Conservation (phyloP, 92 coral and sea anemone genomes). For the Umimayanthus chanpuru region DNA sequence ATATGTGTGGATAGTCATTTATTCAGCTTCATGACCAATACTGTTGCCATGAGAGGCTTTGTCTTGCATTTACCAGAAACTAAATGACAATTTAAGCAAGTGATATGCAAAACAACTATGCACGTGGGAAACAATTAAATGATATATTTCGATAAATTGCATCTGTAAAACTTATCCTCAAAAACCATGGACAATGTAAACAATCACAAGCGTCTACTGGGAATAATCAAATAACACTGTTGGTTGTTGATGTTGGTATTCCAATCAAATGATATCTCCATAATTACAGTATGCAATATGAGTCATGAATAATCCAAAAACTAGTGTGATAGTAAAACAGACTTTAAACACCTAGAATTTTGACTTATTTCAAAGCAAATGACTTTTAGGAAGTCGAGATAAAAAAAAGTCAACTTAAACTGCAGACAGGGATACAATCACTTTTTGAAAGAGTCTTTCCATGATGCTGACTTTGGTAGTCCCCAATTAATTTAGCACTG, state of each 20-base stretch:
- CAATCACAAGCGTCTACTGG: not conserved
- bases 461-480: not conserved
- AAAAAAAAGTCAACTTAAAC: slow-evolving; percentile 1
- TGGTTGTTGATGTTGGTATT: not conserved
- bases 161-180: no score
- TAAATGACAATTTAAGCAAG: no score
- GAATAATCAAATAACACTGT: not conserved
- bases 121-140: no score
- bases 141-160: no score
- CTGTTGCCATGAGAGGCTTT: no score
- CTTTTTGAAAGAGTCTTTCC: not conserved
- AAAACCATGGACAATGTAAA: no score
- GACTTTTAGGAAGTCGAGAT: slow-evolving; percentile 3
- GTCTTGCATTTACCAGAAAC: no score
- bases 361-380: not conserved
- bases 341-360: no score
- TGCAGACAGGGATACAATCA: not conserved
- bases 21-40: no score
- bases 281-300: not conserved
- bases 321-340: not conserved
- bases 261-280: not conserved
- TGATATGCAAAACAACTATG: no score
- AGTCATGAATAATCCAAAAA: not conserved
- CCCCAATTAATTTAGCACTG: slow-evolving; percentile 12
- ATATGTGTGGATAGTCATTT: no score